Evolutionary conservation across 2,797 vertebrate species (phyloP).

Genomic region (Agapornis canus): DNA sequence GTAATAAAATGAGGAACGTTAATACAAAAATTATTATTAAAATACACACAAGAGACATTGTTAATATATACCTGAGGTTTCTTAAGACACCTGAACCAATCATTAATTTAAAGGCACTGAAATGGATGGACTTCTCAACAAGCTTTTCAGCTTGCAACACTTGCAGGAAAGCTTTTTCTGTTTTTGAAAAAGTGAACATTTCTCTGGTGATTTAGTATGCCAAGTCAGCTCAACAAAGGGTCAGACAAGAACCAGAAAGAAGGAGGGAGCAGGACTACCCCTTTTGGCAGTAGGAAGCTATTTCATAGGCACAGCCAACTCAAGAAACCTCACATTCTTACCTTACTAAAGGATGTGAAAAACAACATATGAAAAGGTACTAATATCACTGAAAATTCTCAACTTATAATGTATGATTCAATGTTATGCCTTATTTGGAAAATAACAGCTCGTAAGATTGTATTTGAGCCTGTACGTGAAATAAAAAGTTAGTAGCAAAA

Average conservation of each 20-base stretch:
- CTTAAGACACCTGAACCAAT: not conserved
- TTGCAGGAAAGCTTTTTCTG: not conserved
- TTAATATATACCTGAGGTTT: not conserved
- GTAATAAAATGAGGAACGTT: not conserved
- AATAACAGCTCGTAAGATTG: not conserved
- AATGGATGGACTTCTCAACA: not conserved
- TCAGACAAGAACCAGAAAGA: slow-evolving; percentile 9
- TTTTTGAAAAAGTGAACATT: not conserved
- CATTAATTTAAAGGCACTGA: not conserved
- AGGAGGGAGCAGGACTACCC: not conserved
- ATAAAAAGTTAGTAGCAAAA: slow-evolving; percentile 2
- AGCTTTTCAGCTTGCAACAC: not conserved
- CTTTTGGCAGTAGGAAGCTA: not conserved
- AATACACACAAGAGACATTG: not conserved
- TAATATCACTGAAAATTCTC: not conserved
- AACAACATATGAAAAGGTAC: not conserved
- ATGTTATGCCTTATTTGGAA: not conserved
- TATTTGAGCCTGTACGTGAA: not conserved
- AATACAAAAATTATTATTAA: not conserved
- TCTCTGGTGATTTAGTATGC: not conserved
- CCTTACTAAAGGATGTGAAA: slow-evolving; percentile 12
- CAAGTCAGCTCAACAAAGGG: not conserved
- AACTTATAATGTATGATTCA: not conserved
- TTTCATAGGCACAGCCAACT: not conserved
- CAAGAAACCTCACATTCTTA: not conserved